Base-by-base conservation (phyloP, 1,140 invertebrate genomes). In the Holcopasites calliopsidis region DNA sequence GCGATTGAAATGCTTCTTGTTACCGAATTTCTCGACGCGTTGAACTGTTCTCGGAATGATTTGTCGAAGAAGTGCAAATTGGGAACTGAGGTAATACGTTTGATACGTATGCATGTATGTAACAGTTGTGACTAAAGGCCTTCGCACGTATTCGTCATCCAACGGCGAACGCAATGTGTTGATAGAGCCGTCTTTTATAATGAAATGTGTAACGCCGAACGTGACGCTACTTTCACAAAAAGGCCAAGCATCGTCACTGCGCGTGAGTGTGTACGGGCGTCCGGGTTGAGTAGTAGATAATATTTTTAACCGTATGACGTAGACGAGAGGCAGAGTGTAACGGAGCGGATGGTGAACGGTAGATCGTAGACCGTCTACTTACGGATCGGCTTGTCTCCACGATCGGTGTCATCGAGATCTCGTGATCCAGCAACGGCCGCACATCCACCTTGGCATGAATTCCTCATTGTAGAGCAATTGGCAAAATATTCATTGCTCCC, bases 361-460 rank as follows among this genome's bases (percentile, higher is more conserved):
- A 58, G 54, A 75, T 50, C 31, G 52, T 58, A 58, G 64, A 58
- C 54, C n/a, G 42, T 75, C 64, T 75, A 21, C 23, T 68, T 58
- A 58, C 72, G 72, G 68, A 75, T 75, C 68, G 40, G 68, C 74
- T 71, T 76, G 61, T 76, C 72, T 72, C 68, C 38, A 76, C 68
- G 58, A 61, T 76, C 38, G 49, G 26, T 69, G 68, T 76, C 68
- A 72, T 47, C 60, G 49, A 23, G 49, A 60, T 72, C n/a, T 50
- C n/a, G 44, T 61, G 35, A 38, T 40, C 23, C 49, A 47, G 11
- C 40, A 61, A 55, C 38, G 42, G 54, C 44, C 42, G 13, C n/a
- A n/a, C 55, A 31, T 35, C 49, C 60, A 71, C 68, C 68, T 76
- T 76, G 68, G 74, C 74, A 76, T 40, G 47, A 38, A 76, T 76